phyloP scores from a whole-genome alignment of 2,797 vertebrate genomes.

The Lacerta agilis region DNA sequence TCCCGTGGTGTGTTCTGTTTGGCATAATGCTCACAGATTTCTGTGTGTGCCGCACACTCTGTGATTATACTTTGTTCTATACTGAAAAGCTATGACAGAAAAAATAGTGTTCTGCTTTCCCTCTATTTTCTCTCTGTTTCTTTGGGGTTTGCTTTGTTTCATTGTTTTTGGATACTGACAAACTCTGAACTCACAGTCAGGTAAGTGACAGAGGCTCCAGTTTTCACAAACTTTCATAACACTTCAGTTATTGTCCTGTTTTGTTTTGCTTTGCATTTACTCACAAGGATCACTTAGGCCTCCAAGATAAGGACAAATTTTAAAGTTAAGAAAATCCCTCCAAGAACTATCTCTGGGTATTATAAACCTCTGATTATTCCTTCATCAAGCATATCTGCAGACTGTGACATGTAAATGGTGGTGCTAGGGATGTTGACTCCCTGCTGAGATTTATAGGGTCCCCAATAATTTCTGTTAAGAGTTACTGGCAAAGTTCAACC shows the following conservation, averaged over 20 bases:
- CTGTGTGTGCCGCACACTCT: background rate
- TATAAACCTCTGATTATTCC: background rate
- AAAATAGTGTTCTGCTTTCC: background rate
- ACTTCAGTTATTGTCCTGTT: background rate
- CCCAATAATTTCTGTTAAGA: background rate
- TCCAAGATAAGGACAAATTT: background rate
- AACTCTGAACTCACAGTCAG: background rate
- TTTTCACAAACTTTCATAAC: background rate
- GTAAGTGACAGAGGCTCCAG: background rate
- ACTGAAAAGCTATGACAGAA: background rate
- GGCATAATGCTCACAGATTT: background rate
- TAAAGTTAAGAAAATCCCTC: background rate
- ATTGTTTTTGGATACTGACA: background rate
- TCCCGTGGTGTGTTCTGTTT: slow-evolving; percentile 4
- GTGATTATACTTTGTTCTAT: slow-evolving; percentile 14
- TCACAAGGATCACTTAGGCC: background rate
- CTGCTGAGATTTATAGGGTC: background rate
- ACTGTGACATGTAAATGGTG: background rate
- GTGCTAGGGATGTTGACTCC: background rate
- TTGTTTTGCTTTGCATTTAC: background rate
- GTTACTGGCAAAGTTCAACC: background rate
- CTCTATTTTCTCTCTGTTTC: background rate
- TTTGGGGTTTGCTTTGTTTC: background rate
- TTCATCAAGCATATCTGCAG: background rate
- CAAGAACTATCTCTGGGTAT: background rate